These are phyloP conservation scores for Eulemur mongoz DNA, from an alignment of 2,797 vertebrate genomes.

Conservation along the genomic window DNA sequence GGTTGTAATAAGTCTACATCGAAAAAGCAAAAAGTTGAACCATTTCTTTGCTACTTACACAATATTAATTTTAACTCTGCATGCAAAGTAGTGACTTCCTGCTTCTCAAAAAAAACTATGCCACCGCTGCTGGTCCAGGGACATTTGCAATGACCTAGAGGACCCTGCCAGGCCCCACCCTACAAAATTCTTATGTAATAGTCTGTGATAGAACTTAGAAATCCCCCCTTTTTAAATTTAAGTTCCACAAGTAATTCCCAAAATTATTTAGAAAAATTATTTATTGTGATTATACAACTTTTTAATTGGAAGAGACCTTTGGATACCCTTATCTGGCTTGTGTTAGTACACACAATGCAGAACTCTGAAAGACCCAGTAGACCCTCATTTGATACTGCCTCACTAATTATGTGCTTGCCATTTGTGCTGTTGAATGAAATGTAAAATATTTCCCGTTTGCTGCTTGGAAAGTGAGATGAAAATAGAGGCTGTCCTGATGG, in stretches of 20 bases:
- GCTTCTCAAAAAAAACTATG: slow-evolving; percentile 5
- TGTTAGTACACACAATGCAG: not conserved
- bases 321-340: not conserved
- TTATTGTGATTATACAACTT: not conserved
- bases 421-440: not conserved
- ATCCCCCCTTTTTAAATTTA: not conserved
- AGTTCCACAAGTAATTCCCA: not conserved
- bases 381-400: not conserved
- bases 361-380: not conserved
- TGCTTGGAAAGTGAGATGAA: not conserved
- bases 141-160: not conserved
- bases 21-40: not conserved
- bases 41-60: not conserved
- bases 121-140: not conserved
- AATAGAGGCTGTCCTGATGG: not conserved
- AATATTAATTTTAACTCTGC: not conserved
- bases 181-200: not conserved
- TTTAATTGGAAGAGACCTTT: not conserved
- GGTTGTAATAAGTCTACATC: not conserved
- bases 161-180: not conserved
- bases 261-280: not conserved
- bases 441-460: not conserved
- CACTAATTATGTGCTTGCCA: not conserved
- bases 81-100: not conserved
- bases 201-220: not conserved